Percentiles rank a stretch among this genome's conserved stretches.
Conservation (phyloP, 1,140 invertebrate species). For the Cylas formicarius region DNA sequence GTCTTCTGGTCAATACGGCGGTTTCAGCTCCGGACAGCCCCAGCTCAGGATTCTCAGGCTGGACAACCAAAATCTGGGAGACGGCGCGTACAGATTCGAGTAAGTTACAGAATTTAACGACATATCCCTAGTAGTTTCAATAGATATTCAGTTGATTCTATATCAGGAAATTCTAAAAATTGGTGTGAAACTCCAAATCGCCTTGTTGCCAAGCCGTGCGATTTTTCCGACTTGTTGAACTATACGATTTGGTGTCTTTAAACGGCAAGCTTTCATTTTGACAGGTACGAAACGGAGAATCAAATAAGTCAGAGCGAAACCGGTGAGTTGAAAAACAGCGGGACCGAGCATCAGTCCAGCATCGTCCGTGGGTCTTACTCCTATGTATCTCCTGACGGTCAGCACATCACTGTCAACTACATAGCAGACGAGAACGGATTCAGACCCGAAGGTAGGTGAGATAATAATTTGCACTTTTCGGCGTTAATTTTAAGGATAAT, state of each 20-base stretch:
- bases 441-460: slow-evolving; percentile 36
- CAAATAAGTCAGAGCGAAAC: slow-evolving; percentile 42
- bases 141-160: slow-evolving; percentile 10
- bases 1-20: background rate
- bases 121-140: too few species aligned
- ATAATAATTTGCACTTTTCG: too few species aligned
- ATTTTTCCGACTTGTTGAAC: too few species aligned
- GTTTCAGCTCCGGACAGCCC: slow-evolving; percentile 3
- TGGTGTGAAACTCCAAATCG: slow-evolving; percentile 25
- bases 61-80: slow-evolving; percentile 41
- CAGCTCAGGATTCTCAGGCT: slow-evolving; percentile 43
- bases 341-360: slow-evolving; percentile 47
- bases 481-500: too few species aligned
- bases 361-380: slow-evolving; percentile 56
- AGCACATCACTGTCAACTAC: slow-evolving; percentile 48
- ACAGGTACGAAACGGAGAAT: slow-evolving; percentile 47
- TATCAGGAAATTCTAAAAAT: slow-evolving; percentile 20
- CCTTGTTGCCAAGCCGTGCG: slow-evolving; percentile 16
- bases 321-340: slow-evolving; percentile 48
- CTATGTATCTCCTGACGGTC: slow-evolving; percentile 52
- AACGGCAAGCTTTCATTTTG: slow-evolving; percentile 1
- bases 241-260: background rate
- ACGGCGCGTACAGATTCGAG: slow-evolving; percentile 20
- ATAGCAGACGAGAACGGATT: slow-evolving; percentile 53
- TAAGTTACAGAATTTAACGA: slow-evolving; percentile 11